Conservation (phyloP, 2,113 vertebrate genomes). For the Paradisaea rubra region DNA sequence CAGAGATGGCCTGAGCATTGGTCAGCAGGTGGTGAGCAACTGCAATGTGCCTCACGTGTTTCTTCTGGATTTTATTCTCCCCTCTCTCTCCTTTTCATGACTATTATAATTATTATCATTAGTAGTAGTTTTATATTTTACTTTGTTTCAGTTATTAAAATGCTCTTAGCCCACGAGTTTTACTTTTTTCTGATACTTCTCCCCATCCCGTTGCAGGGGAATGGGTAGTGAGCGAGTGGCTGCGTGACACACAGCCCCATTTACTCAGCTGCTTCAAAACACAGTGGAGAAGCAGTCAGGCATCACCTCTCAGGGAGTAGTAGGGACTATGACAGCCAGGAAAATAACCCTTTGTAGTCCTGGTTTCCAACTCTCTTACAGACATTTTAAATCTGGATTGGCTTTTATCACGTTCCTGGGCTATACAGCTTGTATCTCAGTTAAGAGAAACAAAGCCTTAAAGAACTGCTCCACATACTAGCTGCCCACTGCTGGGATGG, state of each 20-base stretch:
- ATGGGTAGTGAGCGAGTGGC: fast-evolving
- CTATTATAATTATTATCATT: neutral
- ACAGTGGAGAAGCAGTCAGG: neutral
- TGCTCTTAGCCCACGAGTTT: neutral
- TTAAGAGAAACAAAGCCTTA: neutral
- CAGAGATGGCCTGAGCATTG: neutral
- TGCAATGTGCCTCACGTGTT: neutral
- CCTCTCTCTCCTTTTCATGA: neutral
- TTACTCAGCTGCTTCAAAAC: neutral
- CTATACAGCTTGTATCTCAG: neutral
- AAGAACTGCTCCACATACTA: neutral
- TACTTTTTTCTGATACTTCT: neutral
- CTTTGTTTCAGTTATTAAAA: neutral
- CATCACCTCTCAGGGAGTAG: neutral
- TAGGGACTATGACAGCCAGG: neutral
- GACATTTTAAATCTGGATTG: neutral
- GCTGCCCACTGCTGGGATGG: neutral
- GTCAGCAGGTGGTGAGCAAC: neutral
- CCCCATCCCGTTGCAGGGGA: neutral
- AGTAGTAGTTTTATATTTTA: neutral
- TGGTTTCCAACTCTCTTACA: neutral
- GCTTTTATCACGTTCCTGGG: neutral
- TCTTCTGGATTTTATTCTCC: neutral
- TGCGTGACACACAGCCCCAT: neutral
- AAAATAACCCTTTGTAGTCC: neutral